Evolutionary conservation across 1,140 invertebrate species (phyloP).

Genomic region (Meloidogyne exigua): DNA sequence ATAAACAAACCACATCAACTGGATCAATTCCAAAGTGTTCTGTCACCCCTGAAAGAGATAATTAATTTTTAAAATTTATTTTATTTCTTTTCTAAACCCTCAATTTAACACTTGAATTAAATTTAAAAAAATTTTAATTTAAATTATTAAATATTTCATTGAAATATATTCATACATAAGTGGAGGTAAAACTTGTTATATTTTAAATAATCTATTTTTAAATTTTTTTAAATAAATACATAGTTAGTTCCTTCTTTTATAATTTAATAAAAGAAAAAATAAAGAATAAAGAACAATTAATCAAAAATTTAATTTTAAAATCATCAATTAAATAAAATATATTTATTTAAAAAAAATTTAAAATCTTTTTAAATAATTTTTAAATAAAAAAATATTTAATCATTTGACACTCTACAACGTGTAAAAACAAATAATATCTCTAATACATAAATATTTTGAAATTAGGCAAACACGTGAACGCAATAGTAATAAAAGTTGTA

Average conservation of each 20-base stretch:
- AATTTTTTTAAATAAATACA: no score
- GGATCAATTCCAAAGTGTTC: constrained; percentile 57
- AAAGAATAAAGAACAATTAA: neutral
- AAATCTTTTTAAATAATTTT: neutral
- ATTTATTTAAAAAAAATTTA: neutral
- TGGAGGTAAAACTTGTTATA: no score
- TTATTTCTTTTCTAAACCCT: neutral
- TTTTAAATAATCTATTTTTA: no score
- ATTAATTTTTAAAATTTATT: neutral
- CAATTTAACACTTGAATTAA: neutral
- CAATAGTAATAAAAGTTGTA: neutral
- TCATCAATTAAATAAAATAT: no score
- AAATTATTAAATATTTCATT: no score
- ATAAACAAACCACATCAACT: constrained; percentile 68
- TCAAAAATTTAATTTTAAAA: no score
- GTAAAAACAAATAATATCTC: neutral
- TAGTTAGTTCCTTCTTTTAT: no score
- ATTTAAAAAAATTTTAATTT: no score
- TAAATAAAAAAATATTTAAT: no score
- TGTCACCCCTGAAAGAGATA: constrained; percentile 53
- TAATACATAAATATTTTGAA: neutral
- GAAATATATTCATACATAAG: no score
- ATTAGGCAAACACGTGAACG: neutral
- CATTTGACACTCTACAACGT: neutral
- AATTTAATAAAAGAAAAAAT: no score